Base-by-base conservation (phyloP, 2,888 invertebrate species). In the Drosophila falleni region DNA sequence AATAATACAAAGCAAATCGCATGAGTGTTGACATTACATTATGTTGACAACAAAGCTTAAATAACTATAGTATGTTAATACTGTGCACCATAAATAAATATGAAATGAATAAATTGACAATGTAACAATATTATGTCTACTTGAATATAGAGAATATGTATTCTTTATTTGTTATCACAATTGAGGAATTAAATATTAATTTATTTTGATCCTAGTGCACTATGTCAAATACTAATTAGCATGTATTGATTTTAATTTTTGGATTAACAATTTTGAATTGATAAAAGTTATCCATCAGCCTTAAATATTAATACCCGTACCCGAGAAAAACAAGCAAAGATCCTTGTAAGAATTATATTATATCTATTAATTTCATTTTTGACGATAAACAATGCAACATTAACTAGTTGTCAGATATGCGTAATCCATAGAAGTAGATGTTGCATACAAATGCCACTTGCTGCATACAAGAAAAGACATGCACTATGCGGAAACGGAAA, bases 371-470 rank as follows among this genome's bases (percentile, higher is more conserved):
- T 33, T 26, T 23, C 9, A 13, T 35, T 19, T 53, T 33, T 16
- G 19, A 37, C 39, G 23, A n/a, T 31, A 58, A 33, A 58, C 49
- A 60, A 49, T 15, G 39, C 56, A 53, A 39, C 56, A 64, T 23
- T 15, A 53, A 54, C 41, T 49, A 42, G 2, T 23, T 35, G 19
- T 33, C 63, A 46, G n/a, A 54, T 55, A 10, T 26, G 26, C 44
- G 8, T 65, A 49, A 54, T 41, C n/a, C 15, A n/a, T 49, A 23
- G 29, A 23, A 33, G 47, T 35, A 60, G 19, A 69, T 56, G 46
- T 15, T 59, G 47, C 56, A 71, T 35, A 35, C 56, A 67, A 60
- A 61, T 61, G 59, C 19, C 53, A 68, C 59, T 49, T 61, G 68
- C 35, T 50, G 42, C 53, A 68, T 5, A 37, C 13, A 54, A 47